Evolutionary conservation across 30 jellyfish, hydroid and myxozoan genomes (phyloP), one percentile per base, ranked within the genome.

Genomic region (Aurelia sp.): DNA sequence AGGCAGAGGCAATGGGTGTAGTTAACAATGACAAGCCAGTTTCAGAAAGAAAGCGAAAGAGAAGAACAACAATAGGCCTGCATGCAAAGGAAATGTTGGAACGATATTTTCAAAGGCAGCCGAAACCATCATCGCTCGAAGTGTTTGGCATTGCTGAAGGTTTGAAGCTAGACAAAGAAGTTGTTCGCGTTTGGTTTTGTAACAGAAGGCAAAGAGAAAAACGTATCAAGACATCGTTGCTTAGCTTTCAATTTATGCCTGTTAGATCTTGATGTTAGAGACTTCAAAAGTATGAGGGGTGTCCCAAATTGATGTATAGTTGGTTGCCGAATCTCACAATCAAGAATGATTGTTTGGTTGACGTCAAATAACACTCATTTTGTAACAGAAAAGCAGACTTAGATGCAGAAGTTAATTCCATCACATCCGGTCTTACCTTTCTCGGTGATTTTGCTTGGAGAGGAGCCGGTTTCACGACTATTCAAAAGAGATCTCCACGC

Each of bases 111-210:
- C 97, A 88, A 58, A 71, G 97, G 71, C 97, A 88, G 64, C 87
- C 97, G 22, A 88, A 88, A 81, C 97, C 97, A 17, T 88, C 97
- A 8, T 88, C 97, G 2, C 66, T 88, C 50, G 97, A 88, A 22
- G 88, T 88, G 21, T 88, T 88, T 20, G 97, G 97, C 58, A 88
- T 88, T 22, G 97, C 97, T 37, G 97, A 88, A 55, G 88, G 92
- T 65, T 62, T 88, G 31, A 88, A 79, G 83, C 74, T 88, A 59
- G 97, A 88, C 37, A 88, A 88, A 78, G 97, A 88, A 74, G 97
- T 88, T 20, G 92, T 88, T 3, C 85, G 97, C 51, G 97, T 88
- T 8, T 88, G 97, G 97, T 88, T 88, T 55, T 88, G 97, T 62
- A 88, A 88, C 87, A 69, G 97, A 52, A 35, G 97, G 55, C 97